A percentile compares a stretch with the other conserved stretches of the same genome.
Evolutionary conservation across 64 coral and sea anemone genomes (phyloP).

Genomic region (Platygyra sinensis): DNA sequence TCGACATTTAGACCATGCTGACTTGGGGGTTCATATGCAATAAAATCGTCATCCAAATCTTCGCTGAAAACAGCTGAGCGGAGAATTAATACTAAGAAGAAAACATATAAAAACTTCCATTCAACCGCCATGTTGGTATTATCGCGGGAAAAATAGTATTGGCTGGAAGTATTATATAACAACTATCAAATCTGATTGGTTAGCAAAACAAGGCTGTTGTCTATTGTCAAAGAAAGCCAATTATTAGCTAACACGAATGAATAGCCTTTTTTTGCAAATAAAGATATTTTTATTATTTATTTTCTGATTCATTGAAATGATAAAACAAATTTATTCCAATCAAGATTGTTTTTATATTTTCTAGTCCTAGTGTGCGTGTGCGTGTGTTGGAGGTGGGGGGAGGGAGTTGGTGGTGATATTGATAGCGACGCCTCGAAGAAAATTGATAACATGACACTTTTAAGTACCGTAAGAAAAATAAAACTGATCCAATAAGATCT

Average conservation of each 20-base stretch:
- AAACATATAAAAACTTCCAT: neutral
- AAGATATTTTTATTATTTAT: neutral
- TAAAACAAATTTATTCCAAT: too few relatives aligned
- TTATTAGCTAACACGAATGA: constrained; percentile 6
- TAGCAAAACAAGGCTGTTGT: too few relatives aligned
- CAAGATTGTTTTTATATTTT: too few relatives aligned
- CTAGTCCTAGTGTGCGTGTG: too few relatives aligned
- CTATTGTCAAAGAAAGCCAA: constrained; percentile 9
- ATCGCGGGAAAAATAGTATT: neutral
- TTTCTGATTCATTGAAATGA: neutral
- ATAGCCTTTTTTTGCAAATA: neutral
- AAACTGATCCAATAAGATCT: too few relatives aligned
- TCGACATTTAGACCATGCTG: constrained; percentile 85
- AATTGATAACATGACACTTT: too few relatives aligned
- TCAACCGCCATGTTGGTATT: constrained; percentile 47
- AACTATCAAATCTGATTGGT: constrained; percentile 24
- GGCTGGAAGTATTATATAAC: neutral
- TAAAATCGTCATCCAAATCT: constrained; percentile 72
- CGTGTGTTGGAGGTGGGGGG: too few relatives aligned
- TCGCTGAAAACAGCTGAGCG: constrained; percentile 1
- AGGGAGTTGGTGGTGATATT: too few relatives aligned
- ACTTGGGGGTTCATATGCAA: constrained; percentile 78
- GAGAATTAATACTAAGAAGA: constrained; percentile 5
- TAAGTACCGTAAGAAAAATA: too few relatives aligned
- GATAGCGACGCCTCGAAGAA: too few relatives aligned